Evolutionary conservation across 2,888 invertebrate genomes (phyloP), one percentile per base, ranked within the genome.

Genomic region (Hedya salicella): DNA sequence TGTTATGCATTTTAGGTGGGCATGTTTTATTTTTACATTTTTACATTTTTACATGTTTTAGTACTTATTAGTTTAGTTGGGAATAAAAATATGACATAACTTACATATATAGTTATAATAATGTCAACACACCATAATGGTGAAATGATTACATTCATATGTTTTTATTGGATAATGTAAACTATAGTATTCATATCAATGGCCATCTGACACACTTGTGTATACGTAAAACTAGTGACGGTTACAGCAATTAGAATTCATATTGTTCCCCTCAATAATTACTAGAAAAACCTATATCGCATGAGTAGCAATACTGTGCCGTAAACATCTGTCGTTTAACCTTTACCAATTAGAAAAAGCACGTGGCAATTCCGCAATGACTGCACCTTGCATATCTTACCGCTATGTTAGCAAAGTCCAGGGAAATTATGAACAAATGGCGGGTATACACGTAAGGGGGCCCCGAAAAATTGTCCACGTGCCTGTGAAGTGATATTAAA

Each of bases 251-350:
- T 42, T 40, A n/a, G 11, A 42, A 40, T 21, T 44, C 42, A 44
- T 16, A 59, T 25, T n/a, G 30, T 39, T 52, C 13, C 46, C 8
- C 21, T 32, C 17, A 32, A 56, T 49, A 49, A 46, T 30, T 46
- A 30, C 8, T 19, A 46, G 17, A 46, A 65, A 59, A 64, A 63
- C 40, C 11, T 44, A n/a, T 14, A 46, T 14, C 30, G 53, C 32
- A 61, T 56, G 11, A 25, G 36, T 40, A 42, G 42, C 68, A 6
- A 56, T 69, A 69, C 81, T 74, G 78, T 76, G 69, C 36, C 30
- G 66, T 73, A 69, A 78, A 80, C 89, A 89, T 88, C 89, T 89
- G 89, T 77, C 77, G 42, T 50, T 69, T 85, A 74, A 85, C 85
- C 84, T 88, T 86, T 86, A 69, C 67, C 30, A 16, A 54, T 48